A percentile compares a stretch with the other conserved stretches of the same genome.
phyloP scores from a whole-genome alignment of 2,113 vertebrate genomes.

The Phodopus roborovskii region DNA sequence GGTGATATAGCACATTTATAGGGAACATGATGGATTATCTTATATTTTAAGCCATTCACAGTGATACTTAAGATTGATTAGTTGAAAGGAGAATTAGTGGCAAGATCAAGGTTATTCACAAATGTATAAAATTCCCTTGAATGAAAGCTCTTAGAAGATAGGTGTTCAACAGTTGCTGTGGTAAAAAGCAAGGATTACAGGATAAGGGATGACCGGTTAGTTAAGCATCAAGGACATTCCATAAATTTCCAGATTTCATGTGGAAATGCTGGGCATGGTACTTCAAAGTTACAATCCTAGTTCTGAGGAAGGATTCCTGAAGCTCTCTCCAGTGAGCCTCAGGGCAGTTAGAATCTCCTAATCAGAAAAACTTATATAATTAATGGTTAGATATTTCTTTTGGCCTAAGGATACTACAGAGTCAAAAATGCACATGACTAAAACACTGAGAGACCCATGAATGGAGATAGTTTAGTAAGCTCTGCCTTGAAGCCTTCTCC shows the following conservation, averaged over 20 bases:
- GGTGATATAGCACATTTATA: background rate
- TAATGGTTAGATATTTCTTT: background rate
- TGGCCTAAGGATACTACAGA: background rate
- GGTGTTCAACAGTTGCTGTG: background rate
- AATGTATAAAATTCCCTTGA: background rate
- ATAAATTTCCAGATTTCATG: background rate
- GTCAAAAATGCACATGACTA: background rate
- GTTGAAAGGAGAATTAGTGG: background rate
- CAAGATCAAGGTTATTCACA: constrained; percentile 13
- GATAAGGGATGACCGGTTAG: no score
- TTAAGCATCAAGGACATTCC: background rate
- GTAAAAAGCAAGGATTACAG: background rate
- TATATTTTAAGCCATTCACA: constrained; percentile 12
- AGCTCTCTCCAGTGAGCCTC: background rate
- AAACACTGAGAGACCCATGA: background rate
- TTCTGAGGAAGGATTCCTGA: background rate
- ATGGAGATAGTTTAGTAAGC: background rate
- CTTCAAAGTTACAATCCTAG: background rate
- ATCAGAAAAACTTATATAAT: background rate
- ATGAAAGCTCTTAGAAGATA: background rate
- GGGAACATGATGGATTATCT: background rate
- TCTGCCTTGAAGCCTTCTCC: background rate
- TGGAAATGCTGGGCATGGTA: background rate
- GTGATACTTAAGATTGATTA: background rate
- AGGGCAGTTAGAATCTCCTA: background rate